Conservation (phyloP, 23 tunicate species). For the Corella eumyota region DNA sequence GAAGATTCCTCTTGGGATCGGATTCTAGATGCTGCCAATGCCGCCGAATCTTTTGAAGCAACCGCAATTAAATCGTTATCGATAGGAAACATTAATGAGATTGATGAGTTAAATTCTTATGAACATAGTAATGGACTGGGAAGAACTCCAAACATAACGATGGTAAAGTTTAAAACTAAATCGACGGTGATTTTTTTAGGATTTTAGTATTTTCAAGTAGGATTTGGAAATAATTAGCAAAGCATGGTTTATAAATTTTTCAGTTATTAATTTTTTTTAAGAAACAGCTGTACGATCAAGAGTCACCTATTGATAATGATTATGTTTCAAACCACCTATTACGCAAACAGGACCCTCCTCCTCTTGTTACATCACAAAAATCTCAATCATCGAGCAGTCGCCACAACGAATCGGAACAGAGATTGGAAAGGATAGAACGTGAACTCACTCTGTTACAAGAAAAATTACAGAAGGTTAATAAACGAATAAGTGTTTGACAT, state of each 20-base stretch:
- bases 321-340: background rate
- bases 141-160: no score
- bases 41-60: constrained; percentile 45
- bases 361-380: background rate
- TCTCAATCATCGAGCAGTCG: background rate
- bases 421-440: constrained; percentile 27
- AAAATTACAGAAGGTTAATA: constrained; percentile 21
- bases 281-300: constrained; percentile 22
- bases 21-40: constrained; percentile 32
- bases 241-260: no score
- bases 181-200: no score
- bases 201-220: no score
- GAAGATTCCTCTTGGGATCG: constrained; percentile 19
- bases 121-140: no score
- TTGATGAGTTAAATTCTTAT: no score
- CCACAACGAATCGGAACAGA: constrained; percentile 8
- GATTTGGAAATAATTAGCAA: no score
- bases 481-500: background rate
- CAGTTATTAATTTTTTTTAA: no score
- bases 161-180: no score
- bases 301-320: constrained; percentile 2
- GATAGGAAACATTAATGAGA: constrained; percentile 34
- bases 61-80: constrained; percentile 28
- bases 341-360: constrained; percentile 4
- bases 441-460: constrained; percentile 19